phyloP scores from a whole-genome alignment of 2,797 vertebrate species.

The Dendrocincla tyrannina region DNA sequence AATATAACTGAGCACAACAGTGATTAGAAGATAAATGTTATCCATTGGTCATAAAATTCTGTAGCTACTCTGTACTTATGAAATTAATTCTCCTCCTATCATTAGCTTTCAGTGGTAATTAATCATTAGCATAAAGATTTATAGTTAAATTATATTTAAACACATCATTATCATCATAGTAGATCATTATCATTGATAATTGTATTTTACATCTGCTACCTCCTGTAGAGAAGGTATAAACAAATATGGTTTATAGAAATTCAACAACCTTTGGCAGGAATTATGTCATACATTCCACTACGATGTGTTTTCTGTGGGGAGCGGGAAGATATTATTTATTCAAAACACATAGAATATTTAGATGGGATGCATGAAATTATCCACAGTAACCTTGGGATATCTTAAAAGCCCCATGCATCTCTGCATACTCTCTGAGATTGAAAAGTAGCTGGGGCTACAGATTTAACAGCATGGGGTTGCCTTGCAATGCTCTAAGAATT shows the following conservation, averaged over 20 bases:
- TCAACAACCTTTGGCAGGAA: not conserved
- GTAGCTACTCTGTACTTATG: not conserved
- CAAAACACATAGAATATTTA: not conserved
- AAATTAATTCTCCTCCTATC: not conserved
- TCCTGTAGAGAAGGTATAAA: not conserved
- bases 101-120: not conserved
- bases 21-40: not conserved
- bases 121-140: conserved; percentile 3
- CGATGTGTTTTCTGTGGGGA: not conserved
- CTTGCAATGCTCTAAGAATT: not conserved
- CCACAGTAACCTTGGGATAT: not conserved
- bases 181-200: not conserved
- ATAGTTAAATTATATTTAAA: not conserved
- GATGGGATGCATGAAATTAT: not conserved
- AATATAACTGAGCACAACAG: not conserved
- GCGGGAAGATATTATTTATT: not conserved
- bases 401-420: not conserved
- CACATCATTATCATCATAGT: not conserved
- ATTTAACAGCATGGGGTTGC: not conserved
- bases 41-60: not conserved
- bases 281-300: not conserved
- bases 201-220: not conserved
- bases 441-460: not conserved
- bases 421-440: not conserved
- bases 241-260: not conserved